phyloP scores from a whole-genome alignment of 2,113 vertebrate species.

The Halichoeres trimaculatus region DNA sequence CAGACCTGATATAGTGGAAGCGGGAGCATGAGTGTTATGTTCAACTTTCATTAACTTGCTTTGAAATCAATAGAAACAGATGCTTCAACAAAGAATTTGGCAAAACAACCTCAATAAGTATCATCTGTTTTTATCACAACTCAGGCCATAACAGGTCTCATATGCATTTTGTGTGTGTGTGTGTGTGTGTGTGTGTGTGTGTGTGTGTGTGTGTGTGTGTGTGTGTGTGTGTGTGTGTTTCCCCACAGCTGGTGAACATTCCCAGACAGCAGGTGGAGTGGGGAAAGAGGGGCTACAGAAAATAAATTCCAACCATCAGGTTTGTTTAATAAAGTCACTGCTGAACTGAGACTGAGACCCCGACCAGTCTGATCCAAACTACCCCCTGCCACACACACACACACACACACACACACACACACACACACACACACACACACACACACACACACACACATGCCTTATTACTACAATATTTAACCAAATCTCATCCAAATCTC shows the following conservation, averaged over 20 bases:
- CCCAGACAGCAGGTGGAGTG: slow-evolving; percentile 57
- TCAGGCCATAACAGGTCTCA: too few relatives aligned
- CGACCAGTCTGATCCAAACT: not conserved
- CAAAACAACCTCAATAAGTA: too few relatives aligned
- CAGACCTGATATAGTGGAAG: too few relatives aligned
- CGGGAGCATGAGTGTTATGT: too few relatives aligned
- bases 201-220: slow-evolving; percentile 17
- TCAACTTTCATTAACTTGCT: too few relatives aligned
- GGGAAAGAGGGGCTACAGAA: slow-evolving; percentile 22
- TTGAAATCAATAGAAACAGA: too few relatives aligned
- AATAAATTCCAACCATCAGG: slow-evolving; percentile 41
- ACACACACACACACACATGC: not conserved
- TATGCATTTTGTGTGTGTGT: too few relatives aligned
- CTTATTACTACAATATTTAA: not conserved
- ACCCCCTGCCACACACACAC: slow-evolving; percentile 7
- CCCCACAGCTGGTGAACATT: slow-evolving; percentile 53
- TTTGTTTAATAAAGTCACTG: slow-evolving; percentile 42
- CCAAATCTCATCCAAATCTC: not conserved
- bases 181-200: not conserved
- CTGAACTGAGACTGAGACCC: slow-evolving; percentile 26
- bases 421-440: slow-evolving; percentile 16
- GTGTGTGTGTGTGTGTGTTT: slow-evolving; percentile 38
- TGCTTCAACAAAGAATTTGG: too few relatives aligned
- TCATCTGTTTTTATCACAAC: too few relatives aligned
- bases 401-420: slow-evolving; percentile 13